phyloP scores from a whole-genome alignment of 2,797 vertebrate species.

The Notamacropus eugenii region DNA sequence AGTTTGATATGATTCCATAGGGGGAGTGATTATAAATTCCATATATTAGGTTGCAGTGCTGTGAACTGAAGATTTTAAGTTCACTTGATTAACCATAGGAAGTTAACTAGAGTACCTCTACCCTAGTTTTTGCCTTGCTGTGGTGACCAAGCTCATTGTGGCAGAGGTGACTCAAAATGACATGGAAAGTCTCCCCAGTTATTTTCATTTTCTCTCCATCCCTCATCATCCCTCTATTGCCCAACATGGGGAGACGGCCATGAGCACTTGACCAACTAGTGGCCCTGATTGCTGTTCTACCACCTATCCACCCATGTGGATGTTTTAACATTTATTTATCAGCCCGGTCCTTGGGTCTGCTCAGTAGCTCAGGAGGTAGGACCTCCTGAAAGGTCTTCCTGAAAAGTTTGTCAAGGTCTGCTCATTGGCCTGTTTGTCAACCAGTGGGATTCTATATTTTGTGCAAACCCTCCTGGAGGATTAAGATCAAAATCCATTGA shows the following conservation, averaged over 20 bases:
- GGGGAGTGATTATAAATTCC: not conserved
- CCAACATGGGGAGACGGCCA: not conserved
- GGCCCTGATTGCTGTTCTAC: not conserved
- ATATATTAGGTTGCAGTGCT: not conserved
- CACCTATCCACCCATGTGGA: not conserved
- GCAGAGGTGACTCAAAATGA: not conserved
- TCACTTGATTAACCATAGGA: not conserved
- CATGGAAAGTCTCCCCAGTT: not conserved
- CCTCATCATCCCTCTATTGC: not conserved
- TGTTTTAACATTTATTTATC: not conserved
- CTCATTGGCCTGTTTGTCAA: not conserved
- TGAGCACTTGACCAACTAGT: not conserved
- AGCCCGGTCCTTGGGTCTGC: not conserved
- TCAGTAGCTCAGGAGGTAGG: not conserved
- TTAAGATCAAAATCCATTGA: not conserved
- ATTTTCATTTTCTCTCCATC: not conserved
- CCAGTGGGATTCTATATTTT: not conserved
- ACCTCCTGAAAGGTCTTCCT: not conserved
- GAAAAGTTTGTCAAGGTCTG: not conserved
- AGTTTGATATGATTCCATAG: not conserved
- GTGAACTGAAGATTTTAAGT: not conserved
- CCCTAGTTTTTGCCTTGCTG: not conserved
- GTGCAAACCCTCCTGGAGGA: not conserved
- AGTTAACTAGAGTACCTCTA: not conserved
- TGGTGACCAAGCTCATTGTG: not conserved